Base-by-base conservation (phyloP, 2,797 vertebrate species). In the Nyctalus aviator region DNA sequence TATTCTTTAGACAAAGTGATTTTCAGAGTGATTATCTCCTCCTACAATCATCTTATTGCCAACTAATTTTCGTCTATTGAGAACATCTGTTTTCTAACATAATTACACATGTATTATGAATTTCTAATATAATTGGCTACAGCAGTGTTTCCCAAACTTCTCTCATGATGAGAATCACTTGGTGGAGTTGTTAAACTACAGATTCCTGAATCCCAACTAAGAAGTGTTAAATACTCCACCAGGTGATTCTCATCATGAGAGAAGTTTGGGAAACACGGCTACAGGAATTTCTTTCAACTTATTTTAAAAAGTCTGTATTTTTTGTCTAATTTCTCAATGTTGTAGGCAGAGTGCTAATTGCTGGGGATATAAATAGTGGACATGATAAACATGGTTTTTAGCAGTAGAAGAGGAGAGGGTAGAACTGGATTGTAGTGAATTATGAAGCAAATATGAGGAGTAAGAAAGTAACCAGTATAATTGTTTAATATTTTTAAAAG, bases 401-500 rank as follows among this genome's bases (percentile, higher is more conserved):
- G 30, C 25, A 41, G 44, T 62, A 69, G 48, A 72, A 41, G 3
- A 83, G 35, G 37, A 76, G 62, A 64, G 27, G 62, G 8, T 73
- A 14, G 35, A 83, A 46, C n/a, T 83, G 66, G 78, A 57, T 44
- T 68, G 17, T 50, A 84, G 15, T 88, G 48, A 85, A 68, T 79
- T 81, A 37, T 77, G 46, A 41, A 73, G 14, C 75, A 66, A 66
- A 79, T 68, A 72, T 68, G 55, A 94, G 20, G 44, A 73, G 30
- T 86, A 35, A 83, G 25, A 37, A 87, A 84, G 44, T 81, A 75
- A 21, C 13, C 27, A 59, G 37, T 20, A 64, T 83, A 66, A 32
- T 27, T 92, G 68, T 32, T 68, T 81, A 50, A 21, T 84, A 55
- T 82, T 93, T 84, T 84, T 82, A 75, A 27, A 92, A 94, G 59